Conservation (phyloP, 2,113 vertebrate species). For the Grallaria varia region DNA sequence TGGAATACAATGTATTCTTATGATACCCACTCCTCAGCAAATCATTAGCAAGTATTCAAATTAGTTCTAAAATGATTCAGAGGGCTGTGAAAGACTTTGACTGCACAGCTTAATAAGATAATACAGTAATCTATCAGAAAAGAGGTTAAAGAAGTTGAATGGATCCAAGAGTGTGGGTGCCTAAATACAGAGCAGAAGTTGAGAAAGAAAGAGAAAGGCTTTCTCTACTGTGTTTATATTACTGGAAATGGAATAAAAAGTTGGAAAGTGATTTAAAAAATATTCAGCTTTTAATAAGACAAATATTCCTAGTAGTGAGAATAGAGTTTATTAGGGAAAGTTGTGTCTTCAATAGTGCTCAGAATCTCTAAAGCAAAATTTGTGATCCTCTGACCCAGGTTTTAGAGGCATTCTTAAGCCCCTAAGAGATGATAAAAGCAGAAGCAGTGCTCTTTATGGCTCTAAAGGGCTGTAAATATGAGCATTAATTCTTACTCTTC, state of each 20-base stretch:
- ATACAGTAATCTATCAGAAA: neutral
- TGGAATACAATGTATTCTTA: neutral
- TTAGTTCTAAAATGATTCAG: neutral
- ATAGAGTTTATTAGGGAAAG: neutral
- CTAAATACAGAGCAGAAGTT: neutral
- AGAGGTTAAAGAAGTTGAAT: neutral
- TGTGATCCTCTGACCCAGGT: neutral
- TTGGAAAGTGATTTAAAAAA: neutral
- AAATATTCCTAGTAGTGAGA: neutral
- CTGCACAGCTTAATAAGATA: neutral
- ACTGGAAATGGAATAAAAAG: neutral
- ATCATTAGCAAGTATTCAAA: neutral
- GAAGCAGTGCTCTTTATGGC: neutral
- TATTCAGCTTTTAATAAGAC: neutral
- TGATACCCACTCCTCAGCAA: neutral
- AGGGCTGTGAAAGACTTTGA: neutral
- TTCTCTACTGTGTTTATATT: neutral
- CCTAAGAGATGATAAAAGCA: neutral
- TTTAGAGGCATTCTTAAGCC: neutral
- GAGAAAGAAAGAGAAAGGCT: neutral
- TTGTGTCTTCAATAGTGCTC: neutral
- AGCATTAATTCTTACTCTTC: neutral
- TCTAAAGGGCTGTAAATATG: neutral
- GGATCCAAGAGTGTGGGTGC: neutral
- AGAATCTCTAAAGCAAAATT: neutral